A percentile compares a stretch with the other conserved stretches of the same genome.
phyloP scores from a whole-genome alignment of 2,797 vertebrate genomes.

The Pseudomugil gertrudae region DNA sequence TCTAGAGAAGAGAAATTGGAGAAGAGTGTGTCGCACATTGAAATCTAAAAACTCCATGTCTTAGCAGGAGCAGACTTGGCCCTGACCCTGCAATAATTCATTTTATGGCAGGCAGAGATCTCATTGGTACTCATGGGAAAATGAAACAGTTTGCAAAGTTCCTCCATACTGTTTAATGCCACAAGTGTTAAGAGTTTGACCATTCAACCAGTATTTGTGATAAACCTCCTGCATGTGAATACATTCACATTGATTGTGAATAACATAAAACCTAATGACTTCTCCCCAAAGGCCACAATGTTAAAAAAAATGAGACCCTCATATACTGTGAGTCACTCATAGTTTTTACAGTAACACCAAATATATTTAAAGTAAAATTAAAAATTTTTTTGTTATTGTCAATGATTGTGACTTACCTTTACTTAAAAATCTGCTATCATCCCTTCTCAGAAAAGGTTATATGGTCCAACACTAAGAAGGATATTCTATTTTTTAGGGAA shows the following conservation, averaged over 20 bases:
- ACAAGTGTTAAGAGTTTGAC: constrained; percentile 1
- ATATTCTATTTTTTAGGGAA: background rate
- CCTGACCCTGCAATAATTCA: constrained; percentile 32
- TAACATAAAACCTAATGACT: background rate
- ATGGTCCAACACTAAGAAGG: background rate
- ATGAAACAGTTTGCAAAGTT: constrained; percentile 2
- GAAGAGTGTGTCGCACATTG: constrained; percentile 37
- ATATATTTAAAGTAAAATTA: background rate
- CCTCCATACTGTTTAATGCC: background rate
- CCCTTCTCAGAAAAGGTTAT: no score
- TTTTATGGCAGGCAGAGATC: constrained; percentile 8
- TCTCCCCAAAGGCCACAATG: no score
- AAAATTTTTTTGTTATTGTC: background rate
- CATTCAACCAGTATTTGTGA: constrained; percentile 15
- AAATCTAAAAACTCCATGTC: constrained; percentile 23
- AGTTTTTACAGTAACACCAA: background rate
- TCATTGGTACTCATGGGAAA: constrained; percentile 5
- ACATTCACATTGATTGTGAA: background rate
- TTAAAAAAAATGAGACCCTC: background rate
- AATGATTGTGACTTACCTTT: background rate
- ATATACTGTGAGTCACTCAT: background rate
- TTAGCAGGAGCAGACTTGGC: constrained; percentile 11
- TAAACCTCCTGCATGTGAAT: background rate
- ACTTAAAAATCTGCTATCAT: background rate
- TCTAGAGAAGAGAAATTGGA: constrained; percentile 43